Evolutionary conservation across 2,113 vertebrate species (phyloP).

Genomic region (Sus scrofa): DNA sequence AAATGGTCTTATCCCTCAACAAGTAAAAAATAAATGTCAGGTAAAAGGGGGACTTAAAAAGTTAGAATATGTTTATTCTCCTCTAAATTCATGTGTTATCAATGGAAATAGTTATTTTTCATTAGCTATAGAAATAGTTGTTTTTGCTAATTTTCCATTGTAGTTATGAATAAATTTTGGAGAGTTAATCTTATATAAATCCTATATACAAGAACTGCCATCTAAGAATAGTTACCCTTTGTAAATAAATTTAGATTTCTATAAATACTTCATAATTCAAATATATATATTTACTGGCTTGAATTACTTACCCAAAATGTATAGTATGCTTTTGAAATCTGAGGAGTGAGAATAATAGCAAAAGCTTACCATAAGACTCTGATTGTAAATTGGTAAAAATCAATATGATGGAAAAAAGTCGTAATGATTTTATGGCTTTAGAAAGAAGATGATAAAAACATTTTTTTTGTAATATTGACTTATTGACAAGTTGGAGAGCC

Average conservation of each 20-base stretch:
- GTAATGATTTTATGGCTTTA: constrained; percentile 36
- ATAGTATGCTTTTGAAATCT: not conserved
- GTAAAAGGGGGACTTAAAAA: not conserved
- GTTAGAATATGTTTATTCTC: not conserved
- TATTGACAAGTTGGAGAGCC: constrained; percentile 25
- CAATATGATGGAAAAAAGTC: not conserved
- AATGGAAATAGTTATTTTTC: not conserved
- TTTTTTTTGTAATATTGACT: constrained; percentile 40
- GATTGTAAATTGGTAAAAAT: not conserved
- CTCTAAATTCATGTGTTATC: not conserved
- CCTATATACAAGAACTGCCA: not conserved
- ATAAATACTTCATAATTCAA: not conserved
- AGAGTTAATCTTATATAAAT: not conserved
- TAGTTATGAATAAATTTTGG: not conserved
- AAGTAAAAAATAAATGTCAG: constrained; percentile 8
- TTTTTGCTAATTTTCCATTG: not conserved
- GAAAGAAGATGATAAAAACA: constrained; percentile 50
- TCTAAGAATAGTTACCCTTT: not conserved
- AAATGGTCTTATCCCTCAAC: not conserved
- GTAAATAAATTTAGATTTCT: constrained; percentile 4
- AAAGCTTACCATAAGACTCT: not conserved
- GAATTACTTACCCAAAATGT: not conserved
- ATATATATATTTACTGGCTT: not conserved
- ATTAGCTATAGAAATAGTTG: not conserved
- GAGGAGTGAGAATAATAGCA: not conserved